These are phyloP conservation scores for Loxodonta africana DNA, from an alignment of 2,113 vertebrate genomes.

Conservation along the genomic window DNA sequence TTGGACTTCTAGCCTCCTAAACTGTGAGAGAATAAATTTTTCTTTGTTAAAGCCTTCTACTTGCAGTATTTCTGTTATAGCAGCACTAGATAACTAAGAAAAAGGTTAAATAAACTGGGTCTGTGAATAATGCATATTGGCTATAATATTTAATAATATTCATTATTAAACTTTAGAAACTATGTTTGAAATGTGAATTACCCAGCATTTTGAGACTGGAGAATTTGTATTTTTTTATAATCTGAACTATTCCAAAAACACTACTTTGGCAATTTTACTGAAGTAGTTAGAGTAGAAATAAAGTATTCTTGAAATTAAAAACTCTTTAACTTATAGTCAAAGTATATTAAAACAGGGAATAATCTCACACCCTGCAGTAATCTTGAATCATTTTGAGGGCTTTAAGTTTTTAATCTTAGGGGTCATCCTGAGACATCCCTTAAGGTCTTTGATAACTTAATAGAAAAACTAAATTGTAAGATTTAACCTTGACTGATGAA, in stretches of 20 bases:
- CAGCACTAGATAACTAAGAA: neutral
- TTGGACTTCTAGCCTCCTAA: too few species aligned
- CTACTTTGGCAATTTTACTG: neutral
- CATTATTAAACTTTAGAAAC: neutral
- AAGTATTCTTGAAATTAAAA: slow-evolving; percentile 36
- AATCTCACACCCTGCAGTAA: neutral
- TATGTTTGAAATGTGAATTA: neutral
- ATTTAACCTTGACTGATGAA: neutral
- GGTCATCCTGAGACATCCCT: neutral
- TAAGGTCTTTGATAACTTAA: neutral
- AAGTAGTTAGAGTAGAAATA: neutral
- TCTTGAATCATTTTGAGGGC: neutral
- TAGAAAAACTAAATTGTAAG: neutral
- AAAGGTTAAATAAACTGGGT: neutral
- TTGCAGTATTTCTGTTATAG: too few species aligned
- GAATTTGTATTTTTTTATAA: neutral
- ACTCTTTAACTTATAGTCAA: neutral
- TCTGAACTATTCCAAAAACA: neutral
- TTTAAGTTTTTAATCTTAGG: neutral
- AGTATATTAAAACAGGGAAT: neutral
- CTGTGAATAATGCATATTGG: neutral
- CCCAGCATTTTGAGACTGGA: neutral
- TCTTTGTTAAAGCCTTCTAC: too few species aligned
- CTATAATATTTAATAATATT: neutral
- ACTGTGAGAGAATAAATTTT: too few species aligned